phyloP scores from a whole-genome alignment of 2,113 vertebrate genomes.

The Brevimyrus niger region DNA sequence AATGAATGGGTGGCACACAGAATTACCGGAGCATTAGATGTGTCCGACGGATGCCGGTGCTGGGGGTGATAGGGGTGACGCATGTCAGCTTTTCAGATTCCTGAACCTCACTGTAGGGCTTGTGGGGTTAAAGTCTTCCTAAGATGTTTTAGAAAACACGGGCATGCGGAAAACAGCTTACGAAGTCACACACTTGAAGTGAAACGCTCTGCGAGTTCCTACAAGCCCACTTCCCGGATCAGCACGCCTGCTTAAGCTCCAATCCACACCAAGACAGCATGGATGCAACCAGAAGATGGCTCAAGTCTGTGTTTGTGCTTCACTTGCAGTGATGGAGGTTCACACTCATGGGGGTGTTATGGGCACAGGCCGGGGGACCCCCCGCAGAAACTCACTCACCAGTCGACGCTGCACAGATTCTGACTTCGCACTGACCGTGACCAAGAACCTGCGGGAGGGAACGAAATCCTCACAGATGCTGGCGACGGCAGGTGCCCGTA shows the following conservation, averaged over 20 bases:
- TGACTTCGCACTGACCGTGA: neutral
- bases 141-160: neutral
- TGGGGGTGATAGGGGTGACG: neutral
- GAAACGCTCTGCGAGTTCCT: neutral
- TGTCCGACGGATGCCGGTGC: neutral
- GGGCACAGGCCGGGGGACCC: neutral
- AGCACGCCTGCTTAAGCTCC: neutral
- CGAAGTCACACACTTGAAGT: neutral
- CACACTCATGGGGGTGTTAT: neutral
- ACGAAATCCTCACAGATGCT: neutral
- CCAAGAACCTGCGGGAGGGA: neutral
- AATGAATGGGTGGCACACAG: slow-evolving; percentile 34
- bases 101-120: neutral
- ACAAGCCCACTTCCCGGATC: neutral
- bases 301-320: neutral
- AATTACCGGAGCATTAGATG: slow-evolving; percentile 22
- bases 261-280: neutral
- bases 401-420: neutral
- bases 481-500: neutral
- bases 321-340: neutral
- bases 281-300: neutral
- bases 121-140: neutral
- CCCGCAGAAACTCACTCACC: neutral
- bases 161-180: neutral
- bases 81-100: neutral